Percentiles rank a stretch among this genome's conserved stretches.
Evolutionary conservation across 30 jellyfish, hydroid and myxozoan genomes (phyloP).

Genomic region (Aurelia sp.): DNA sequence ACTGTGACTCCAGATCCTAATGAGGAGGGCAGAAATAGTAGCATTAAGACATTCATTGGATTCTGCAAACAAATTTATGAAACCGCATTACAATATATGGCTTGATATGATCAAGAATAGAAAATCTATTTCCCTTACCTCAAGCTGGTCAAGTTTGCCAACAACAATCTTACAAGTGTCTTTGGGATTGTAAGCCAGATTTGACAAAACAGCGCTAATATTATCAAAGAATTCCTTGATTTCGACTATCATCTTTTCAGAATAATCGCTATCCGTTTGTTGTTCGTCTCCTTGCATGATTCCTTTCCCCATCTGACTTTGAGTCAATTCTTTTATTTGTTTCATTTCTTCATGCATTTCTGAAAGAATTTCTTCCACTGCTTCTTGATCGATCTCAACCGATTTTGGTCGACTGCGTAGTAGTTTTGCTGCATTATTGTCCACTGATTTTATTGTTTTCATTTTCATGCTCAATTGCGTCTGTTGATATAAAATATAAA

Average conservation of each 20-base stretch:
- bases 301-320: too few relatives aligned
- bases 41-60: not conserved
- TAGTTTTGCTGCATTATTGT: constrained; percentile 48
- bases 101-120: not conserved
- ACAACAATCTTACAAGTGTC: constrained; percentile 23
- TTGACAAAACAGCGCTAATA: not conserved
- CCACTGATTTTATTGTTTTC: constrained; percentile 55
- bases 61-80: not conserved
- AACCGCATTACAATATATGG: not conserved
- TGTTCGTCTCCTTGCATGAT: too few relatives aligned
- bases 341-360: constrained; percentile 63
- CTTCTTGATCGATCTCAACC: constrained; percentile 48
- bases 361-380: constrained; percentile 57
- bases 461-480: constrained; percentile 28
- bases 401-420: constrained; percentile 28
- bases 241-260: too few relatives aligned
- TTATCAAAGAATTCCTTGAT: not conserved
- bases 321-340: constrained; percentile 22
- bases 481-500: not conserved
- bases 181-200: constrained; percentile 3
- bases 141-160: constrained; percentile 6
- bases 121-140: constrained; percentile 15
- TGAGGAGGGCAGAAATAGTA: not conserved
- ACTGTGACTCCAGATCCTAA: constrained; percentile 4
- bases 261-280: too few relatives aligned